Base-by-base conservation (phyloP, 2,888 invertebrate genomes). In the Rotaria macrura region DNA sequence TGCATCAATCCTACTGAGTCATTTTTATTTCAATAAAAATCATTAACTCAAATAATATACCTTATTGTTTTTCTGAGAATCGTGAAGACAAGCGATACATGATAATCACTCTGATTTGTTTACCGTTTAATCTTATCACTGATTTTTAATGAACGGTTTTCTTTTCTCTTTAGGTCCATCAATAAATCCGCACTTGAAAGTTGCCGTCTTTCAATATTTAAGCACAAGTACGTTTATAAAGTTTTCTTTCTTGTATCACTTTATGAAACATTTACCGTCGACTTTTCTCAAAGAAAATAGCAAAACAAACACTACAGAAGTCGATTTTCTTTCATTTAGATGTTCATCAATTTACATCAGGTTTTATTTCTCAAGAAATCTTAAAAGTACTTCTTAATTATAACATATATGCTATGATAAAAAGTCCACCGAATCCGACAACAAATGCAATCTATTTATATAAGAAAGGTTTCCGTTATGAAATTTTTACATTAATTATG, bases 151-250 rank as follows among this genome's bases (percentile, higher is more conserved):
- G 17, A 49, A 14, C 9, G 17, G 3, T 49, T 49, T 5, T 17
- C 14, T 49, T 25, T 40, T 43, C 43, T 79, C 5, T 79, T 79
- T 25, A 79, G 79, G 79, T n/a, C 79, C 79, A n/a, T 43, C 43
- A 40, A 12, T 79, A 79, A 79, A 14, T 43, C 86, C 86, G 34
- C 84, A 84, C 57, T 74, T 86, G n/a, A 84, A 84, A 74, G 84
- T 86, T 54, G 86, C 84, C 23, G 84, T 86, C 54, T 86, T 86
- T 49, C 86, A 86, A 34, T 86, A 55, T 83, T 79, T 86, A 57
- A 84, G 52, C 25, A 86, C 86, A 34, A 84, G 79, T 79, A 79
- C 34, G 34, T 65, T 17, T 74, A 7, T 12, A 38, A 43, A 40
- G 0, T 17, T 17, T 65, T 65, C 12, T 34, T 34, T 34, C 9